Base-by-base conservation (phyloP, 37 sponge, comb jelly and placozoan species). In the Beroe forskalii region DNA sequence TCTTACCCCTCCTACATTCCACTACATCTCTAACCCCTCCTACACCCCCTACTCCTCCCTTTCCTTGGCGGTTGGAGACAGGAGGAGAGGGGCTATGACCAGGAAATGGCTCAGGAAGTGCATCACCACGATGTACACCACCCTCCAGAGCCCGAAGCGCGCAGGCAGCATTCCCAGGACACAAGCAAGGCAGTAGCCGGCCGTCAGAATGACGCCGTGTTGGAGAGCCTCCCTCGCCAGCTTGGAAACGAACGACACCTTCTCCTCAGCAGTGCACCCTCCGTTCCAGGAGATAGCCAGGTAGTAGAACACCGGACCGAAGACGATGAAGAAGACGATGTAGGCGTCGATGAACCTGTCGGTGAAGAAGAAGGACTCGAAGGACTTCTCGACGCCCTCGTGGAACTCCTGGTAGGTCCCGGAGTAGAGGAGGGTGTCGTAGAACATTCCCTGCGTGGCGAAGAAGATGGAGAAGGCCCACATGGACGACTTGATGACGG, bases 341-440 rank as follows among this genome's bases (percentile, higher is more conserved):
- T 69, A 69, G 72, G 72, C 72, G 19, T 69, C 72, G 32, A 36
- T 33, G 39, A 69, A 69, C 4, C 38, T 27, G 39, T 32, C 36
- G 17, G 72, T 69, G 38, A 2, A 31, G 72, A 69, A 69, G 72
- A 69, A 69, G 39, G 72, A 69, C 37, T 33, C 3, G 38, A 36
- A 69, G 72, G 38, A 33, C 38, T 69, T 69, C 9, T 32, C 38
- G 17, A 69, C 72, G 32, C 72, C 72, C 17, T 28, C 72, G 38
- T 69, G 72, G 19, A 33, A 69, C 39, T 69, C 72, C 35, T 32
- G 19, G 72, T 69, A 69, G 4, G 86, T 80, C 17, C 55, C 86
- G 25, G 86, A 44, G 86, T 44, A 80, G n/a, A 41, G 14, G 30
- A 80, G 30, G 55, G 86, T 38, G 55, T 41, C 55, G 31, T 80